phyloP scores from a whole-genome alignment of 2,888 invertebrate genomes.

The Caenorhabditis becei region DNA sequence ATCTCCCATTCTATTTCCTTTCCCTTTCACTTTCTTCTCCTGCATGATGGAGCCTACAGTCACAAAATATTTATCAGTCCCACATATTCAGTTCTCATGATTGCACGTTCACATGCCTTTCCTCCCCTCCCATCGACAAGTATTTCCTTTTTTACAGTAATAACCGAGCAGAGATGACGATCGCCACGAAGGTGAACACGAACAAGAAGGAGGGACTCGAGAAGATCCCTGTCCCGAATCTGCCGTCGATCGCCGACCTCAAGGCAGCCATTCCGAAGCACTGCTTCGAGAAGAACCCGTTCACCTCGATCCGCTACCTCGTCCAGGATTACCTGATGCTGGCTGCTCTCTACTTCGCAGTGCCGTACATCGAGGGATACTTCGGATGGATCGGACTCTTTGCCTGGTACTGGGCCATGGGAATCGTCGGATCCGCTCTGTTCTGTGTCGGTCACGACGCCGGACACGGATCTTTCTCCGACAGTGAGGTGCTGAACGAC shows the following conservation, averaged over 20 bases:
- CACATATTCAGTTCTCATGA: neutral
- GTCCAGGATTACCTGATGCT: constrained; percentile 74
- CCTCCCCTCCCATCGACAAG: neutral
- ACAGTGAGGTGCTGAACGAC: constrained; percentile 75
- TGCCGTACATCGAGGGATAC: constrained; percentile 74
- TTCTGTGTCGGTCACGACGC: constrained; percentile 78
- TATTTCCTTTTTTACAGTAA: constrained; percentile 20
- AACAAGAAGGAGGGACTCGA: constrained; percentile 54
- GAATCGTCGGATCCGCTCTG: constrained; percentile 73
- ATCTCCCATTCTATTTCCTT: neutral
- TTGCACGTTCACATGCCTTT: neutral
- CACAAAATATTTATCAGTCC: constrained; percentile 2
- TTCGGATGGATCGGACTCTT: constrained; percentile 76
- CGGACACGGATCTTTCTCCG: constrained; percentile 76
- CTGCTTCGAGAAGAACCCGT: constrained; percentile 78
- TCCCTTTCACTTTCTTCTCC: neutral
- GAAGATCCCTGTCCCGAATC: constrained; percentile 54
- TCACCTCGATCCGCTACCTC: constrained; percentile 74
- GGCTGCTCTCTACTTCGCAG: constrained; percentile 70
- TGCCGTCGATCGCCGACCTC: constrained; percentile 77
- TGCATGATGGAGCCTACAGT: constrained; percentile 4
- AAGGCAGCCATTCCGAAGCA: constrained; percentile 77
- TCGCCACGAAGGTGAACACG: constrained; percentile 61
- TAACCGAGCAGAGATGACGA: constrained; percentile 55
- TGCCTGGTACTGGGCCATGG: constrained; percentile 75